Percentiles rank a stretch among this genome's conserved stretches.
These are phyloP conservation scores for Melanotaenia maccullochi DNA, from an alignment of 2,797 vertebrate genomes.

Conservation along the genomic window DNA sequence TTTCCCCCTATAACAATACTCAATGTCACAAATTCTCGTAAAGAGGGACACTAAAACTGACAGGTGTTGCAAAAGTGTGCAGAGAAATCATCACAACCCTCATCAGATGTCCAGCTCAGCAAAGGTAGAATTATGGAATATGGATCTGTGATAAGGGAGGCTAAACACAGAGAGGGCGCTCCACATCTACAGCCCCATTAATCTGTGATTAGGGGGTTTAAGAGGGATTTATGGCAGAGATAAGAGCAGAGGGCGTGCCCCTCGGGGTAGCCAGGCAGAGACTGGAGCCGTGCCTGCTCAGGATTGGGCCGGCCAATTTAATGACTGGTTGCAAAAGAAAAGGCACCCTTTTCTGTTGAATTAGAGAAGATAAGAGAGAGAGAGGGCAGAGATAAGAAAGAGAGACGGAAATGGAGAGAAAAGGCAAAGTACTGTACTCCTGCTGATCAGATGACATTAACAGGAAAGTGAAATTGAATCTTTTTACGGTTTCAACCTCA, in stretches of 20 bases:
- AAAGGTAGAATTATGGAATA: constrained; percentile 65
- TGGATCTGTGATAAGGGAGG: constrained; percentile 74
- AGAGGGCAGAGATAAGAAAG: constrained; percentile 55
- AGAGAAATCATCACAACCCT: constrained; percentile 34
- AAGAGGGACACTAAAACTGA: constrained; percentile 47
- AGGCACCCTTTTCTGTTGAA: constrained; percentile 67
- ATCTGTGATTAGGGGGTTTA: constrained; percentile 83
- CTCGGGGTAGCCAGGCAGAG: constrained; percentile 47
- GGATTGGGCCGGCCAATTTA: constrained; percentile 42
- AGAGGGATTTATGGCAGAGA: constrained; percentile 82
- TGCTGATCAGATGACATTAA: constrained; percentile 71
- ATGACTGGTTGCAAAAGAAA: constrained; percentile 52
- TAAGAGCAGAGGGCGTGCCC: constrained; percentile 79
- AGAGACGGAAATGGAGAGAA: constrained; percentile 52
- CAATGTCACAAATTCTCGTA: constrained; percentile 57
- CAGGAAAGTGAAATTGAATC: constrained; percentile 70
- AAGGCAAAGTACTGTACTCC: constrained; percentile 45
- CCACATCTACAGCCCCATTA: constrained; percentile 80
- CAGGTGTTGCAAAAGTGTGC: constrained; percentile 28
- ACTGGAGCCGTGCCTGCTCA: constrained; percentile 57
- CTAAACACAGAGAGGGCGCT: constrained; percentile 61
- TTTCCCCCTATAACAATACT: constrained; percentile 40
- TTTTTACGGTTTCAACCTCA: constrained; percentile 59
- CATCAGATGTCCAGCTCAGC: constrained; percentile 66
- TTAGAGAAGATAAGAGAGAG: constrained; percentile 59